Evolutionary conservation across 2,888 invertebrate genomes (phyloP), one percentile per base, ranked within the genome.

Genomic region (Galeruca laticollis): DNA sequence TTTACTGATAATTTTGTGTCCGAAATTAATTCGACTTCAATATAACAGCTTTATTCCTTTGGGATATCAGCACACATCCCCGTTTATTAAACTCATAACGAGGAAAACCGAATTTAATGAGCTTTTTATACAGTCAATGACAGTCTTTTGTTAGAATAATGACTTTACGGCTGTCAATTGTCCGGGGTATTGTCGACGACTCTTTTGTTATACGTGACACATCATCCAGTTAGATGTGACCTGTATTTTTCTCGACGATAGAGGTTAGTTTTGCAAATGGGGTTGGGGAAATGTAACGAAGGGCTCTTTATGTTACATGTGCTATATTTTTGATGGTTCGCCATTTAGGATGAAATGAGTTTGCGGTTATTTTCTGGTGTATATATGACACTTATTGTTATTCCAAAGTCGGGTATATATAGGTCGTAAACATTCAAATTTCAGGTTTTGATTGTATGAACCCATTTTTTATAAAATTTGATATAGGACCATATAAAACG

Each of bases 71-170:
- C 73, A 78, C 80, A 75, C 74, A 67, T 70, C 80, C 80, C 75
- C 81, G 80, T 79, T 47, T 81, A 83, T 83, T 82, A 82, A 83
- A 64, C 79, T 80, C 80, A 80, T 83, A 83, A 83, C 82, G 81
- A 81, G 80, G 79, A 79, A 71, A 71, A 71, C 69, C 73, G 81
- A 82, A 81, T 84, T 83, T 84, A 86, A 86, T 85, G 85, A 84
- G 82, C 82, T 86, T 86, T 86, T 86, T 86, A 86, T 86, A 83
- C 86, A 85, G 82, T 82, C 83, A 84, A 85, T 85, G 84, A 84
- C 83, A 82, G 82, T 84, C 85, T 85, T 85, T 85, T 85, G 85
- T 85, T 84, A 82, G 80, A 82, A 80, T 85, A 85, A 86, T 85
- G 85, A 85, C 83, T 85, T 85, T 85, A 84, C 83, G 83, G 84